These are phyloP conservation scores for Pterocles orientalis DNA, from an alignment of 2,113 vertebrate genomes.

Conservation along the genomic window DNA sequence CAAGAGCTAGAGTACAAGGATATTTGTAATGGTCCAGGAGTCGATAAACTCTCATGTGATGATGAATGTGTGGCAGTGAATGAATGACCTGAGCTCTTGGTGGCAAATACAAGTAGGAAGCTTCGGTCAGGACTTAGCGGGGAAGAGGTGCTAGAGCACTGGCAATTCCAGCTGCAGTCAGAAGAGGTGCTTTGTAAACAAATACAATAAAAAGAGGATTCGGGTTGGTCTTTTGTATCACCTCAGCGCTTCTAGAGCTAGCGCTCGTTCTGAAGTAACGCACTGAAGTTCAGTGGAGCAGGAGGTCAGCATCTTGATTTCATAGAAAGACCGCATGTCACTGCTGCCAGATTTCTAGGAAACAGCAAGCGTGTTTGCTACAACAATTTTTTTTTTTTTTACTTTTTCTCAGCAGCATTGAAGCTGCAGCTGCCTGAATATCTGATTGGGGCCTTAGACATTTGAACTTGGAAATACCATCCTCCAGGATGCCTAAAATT, in stretches of 20 bases:
- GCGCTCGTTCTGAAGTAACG: accelerated
- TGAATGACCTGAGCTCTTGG: not conserved
- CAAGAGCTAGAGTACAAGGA: not conserved
- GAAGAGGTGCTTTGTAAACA: accelerated
- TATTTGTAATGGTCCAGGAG: not conserved
- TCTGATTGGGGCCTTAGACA: not conserved
- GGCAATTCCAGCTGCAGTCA: not conserved
- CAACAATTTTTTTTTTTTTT: no score
- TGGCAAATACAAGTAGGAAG: not conserved
- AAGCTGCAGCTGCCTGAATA: not conserved
- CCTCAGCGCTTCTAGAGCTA: not conserved
- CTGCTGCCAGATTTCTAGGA: not conserved
- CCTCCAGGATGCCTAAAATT: not conserved
- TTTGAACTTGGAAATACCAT: not conserved
- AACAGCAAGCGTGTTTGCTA: not conserved
- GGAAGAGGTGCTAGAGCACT: not conserved
- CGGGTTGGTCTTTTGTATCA: not conserved
- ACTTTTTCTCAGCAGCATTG: not conserved
- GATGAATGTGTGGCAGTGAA: not conserved
- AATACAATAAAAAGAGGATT: not conserved
- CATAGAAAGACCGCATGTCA: not conserved
- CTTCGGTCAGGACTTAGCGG: not conserved
- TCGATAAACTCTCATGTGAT: not conserved
- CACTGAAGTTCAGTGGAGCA: not conserved
- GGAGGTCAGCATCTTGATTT: not conserved